Evolutionary conservation across 2,888 invertebrate species (phyloP).

Genomic region (Lepidochitona cinerea): DNA sequence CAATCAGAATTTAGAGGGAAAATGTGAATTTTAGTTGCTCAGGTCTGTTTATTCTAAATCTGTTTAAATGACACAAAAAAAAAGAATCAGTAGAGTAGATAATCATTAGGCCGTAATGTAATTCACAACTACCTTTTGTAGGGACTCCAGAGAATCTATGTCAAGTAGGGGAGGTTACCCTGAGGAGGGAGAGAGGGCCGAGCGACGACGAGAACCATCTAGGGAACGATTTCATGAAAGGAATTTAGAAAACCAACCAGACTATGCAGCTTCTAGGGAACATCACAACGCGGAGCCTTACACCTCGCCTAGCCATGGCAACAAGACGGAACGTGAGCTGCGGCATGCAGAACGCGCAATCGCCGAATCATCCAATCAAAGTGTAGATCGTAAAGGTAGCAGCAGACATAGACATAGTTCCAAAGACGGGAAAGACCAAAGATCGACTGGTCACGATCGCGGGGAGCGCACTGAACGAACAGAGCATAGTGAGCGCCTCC

Average conservation of each 20-base stretch:
- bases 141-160: constrained; percentile 15
- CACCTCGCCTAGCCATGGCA: constrained; percentile 1
- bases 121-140: too few species aligned
- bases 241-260: constrained; percentile 10
- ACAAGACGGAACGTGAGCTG: not conserved
- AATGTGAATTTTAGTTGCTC: too few species aligned
- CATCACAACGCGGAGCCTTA: constrained; percentile 9
- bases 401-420: constrained; percentile 20
- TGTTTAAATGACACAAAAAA: too few species aligned
- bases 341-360: not conserved
- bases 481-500: constrained; percentile 31
- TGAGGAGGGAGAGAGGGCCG: constrained; percentile 6
- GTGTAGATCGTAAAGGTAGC: constrained; percentile 30
- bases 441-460: constrained; percentile 24
- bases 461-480: constrained; percentile 13
- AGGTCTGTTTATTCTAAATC: too few species aligned
- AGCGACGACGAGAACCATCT: constrained; percentile 14
- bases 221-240: constrained; percentile 10
- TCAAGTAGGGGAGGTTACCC: not conserved
- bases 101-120: too few species aligned
- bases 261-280: constrained; percentile 7
- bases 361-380: not conserved
- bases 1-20: too few species aligned
- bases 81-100: too few species aligned
- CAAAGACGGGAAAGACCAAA: constrained; percentile 15